Conservation (phyloP, 2,113 vertebrate species). For the Addax nasomaculatus region DNA sequence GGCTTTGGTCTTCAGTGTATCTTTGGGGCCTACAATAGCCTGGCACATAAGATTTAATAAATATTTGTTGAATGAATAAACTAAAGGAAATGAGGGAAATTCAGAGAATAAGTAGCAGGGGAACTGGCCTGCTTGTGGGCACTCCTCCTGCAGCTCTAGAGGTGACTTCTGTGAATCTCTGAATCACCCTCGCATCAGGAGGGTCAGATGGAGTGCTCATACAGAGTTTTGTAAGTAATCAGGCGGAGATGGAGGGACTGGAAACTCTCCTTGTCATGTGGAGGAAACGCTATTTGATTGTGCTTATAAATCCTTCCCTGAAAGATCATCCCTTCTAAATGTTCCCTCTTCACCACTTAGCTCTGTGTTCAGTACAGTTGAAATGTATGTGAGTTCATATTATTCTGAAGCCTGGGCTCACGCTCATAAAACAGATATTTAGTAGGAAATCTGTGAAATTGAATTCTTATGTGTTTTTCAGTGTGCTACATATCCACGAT, state of each 20-base stretch:
- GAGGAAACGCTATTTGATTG: not conserved
- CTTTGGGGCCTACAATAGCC: not conserved
- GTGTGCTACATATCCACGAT: not conserved
- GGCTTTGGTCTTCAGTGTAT: not conserved
- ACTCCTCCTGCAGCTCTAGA: not conserved
- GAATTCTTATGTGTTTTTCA: not conserved
- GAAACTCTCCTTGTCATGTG: not conserved
- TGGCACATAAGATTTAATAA: not conserved
- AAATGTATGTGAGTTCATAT: not conserved
- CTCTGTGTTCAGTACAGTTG: not conserved
- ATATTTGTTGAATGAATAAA: not conserved
- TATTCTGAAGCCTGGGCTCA: constrained; percentile 29
- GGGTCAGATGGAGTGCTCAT: not conserved
- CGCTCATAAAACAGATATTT: not conserved
- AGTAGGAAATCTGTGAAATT: constrained; percentile 13
- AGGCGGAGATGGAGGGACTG: not conserved
- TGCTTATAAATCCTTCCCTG: not conserved
- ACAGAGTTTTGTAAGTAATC: not conserved
- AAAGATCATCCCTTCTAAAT: not conserved
- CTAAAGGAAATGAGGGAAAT: not conserved
- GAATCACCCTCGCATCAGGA: not conserved
- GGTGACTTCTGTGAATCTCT: not conserved
- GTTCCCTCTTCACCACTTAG: not conserved
- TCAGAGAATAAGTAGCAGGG: not conserved
- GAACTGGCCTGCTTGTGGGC: not conserved